Percentiles rank a stretch among this genome's conserved stretches.
phyloP scores from a whole-genome alignment of 2,888 invertebrate genomes.

The Bruchidius siliquastri region DNA sequence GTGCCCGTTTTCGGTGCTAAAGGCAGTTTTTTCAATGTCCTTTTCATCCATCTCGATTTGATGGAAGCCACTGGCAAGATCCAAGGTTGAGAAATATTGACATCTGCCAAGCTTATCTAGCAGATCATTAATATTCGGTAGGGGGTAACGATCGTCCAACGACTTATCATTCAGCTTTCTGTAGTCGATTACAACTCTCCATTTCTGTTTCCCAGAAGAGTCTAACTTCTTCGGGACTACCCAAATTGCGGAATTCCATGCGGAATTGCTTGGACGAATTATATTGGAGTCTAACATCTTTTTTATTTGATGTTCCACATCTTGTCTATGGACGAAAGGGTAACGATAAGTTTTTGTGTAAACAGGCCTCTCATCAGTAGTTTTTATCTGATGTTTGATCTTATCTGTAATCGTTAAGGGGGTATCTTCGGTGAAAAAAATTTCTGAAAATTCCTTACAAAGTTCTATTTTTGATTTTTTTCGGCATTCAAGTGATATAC shows the following conservation, averaged over 20 bases:
- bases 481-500: constrained; percentile 5
- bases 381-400: constrained; percentile 16
- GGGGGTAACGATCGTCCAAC: constrained; percentile 19
- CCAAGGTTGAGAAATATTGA: constrained; percentile 19
- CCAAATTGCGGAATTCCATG: constrained; percentile 27
- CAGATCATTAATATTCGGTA: constrained; percentile 21
- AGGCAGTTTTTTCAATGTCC: constrained; percentile 18
- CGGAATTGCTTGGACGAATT: constrained; percentile 16
- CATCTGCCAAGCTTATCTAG: constrained; percentile 17
- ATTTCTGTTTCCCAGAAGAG: constrained; percentile 21
- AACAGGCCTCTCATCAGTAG: constrained; percentile 14
- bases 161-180: constrained; percentile 19
- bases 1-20: constrained; percentile 15
- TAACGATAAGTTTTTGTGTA: constrained; percentile 24
- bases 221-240: constrained; percentile 25
- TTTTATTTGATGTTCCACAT: constrained; percentile 26
- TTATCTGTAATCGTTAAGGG: constrained; percentile 5
- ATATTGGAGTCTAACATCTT: constrained; percentile 20
- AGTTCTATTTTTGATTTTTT: not conserved
- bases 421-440: not conserved
- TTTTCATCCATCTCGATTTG: constrained; percentile 20
- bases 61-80: constrained; percentile 20
- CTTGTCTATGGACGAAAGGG: constrained; percentile 27
- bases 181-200: constrained; percentile 21
- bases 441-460: not conserved